Base-by-base conservation (phyloP, 2,797 vertebrate genomes). In the Mergus octosetaceus region DNA sequence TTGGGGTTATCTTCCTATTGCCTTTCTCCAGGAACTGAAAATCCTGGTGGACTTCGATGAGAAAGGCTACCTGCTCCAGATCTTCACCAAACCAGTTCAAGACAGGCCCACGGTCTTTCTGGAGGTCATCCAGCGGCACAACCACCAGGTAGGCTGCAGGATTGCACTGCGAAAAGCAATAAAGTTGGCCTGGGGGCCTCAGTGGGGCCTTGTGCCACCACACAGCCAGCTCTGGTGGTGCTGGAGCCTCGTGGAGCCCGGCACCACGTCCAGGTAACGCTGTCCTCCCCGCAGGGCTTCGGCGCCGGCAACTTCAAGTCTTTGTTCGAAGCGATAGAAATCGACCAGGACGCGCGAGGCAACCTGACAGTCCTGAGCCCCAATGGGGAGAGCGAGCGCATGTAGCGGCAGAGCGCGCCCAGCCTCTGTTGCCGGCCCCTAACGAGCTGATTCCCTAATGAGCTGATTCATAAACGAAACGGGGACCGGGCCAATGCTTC, bases 281-380 rank as follows among this genome's bases (percentile, higher is more conserved):
- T 53, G 19, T 69, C 1, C 0, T 25, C 70, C 47, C 90, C 1
- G 1, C 95, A 99, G 99, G 99, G 99, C 45, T 99, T 99, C 4
- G 99, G 99, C 0, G 99, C 99, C 0, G 99, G 99, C 45, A 99
- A 99, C 97, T 99, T 99, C 98, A 99, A 99, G 95, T 98, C 99
- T 88, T 97, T 99, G 68, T 99, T 99, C 95, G 98, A 99, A 97
- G 99, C 99, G 8, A 99, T 99, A 47, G 99, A 99, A 96, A 97
- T 96, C 4, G 99, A 99, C 56, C 99, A 99, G 93, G 96, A 98
- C 0, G 98, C 99, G 11, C 97, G 99, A 79, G 99, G 99, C 83
- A 99, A 99, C 94, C 98, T 99, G 93, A 99, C 98, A 0, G 5
- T 98, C 85, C 82, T 99, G 91, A 98, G 97, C 30, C 80, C 98